Conservation (phyloP, 2,113 vertebrate genomes). For the Nothobranchius kuhntae region DNA sequence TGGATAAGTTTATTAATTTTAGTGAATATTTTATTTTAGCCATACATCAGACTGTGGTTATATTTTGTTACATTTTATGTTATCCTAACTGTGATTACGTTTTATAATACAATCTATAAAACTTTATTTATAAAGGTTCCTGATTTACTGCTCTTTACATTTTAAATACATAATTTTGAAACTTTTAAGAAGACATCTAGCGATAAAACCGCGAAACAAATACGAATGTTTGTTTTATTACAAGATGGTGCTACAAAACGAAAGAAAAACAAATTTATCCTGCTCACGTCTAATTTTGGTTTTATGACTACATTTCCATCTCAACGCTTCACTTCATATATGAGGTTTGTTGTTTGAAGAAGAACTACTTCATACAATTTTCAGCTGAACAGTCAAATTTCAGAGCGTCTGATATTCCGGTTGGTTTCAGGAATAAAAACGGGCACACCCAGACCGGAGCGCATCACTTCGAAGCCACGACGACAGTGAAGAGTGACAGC, state of each 20-base stretch:
- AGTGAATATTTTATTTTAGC: no score
- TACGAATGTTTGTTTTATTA: background rate
- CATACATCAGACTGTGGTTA: no score
- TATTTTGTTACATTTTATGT: no score
- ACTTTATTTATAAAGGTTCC: no score
- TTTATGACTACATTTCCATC: background rate
- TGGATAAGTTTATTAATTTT: no score
- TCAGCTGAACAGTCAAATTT: background rate
- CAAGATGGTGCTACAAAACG: background rate
- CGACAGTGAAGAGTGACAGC: slow-evolving; percentile 55
- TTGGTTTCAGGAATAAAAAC: slow-evolving; percentile 13
- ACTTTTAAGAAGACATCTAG: no score
- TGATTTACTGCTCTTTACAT: no score
- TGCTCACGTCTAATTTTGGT: no score
- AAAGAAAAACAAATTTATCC: background rate
- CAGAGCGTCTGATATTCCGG: background rate
- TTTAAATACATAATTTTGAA: no score
- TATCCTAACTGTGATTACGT: no score
- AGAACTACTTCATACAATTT: background rate
- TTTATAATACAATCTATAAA: no score
- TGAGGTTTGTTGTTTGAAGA: background rate
- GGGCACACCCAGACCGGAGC: background rate
- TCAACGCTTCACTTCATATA: background rate
- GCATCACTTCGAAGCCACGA: slow-evolving; percentile 58
- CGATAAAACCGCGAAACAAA: background rate